These are phyloP conservation scores for Arctopsyche grandis DNA, from an alignment of 1,140 invertebrate genomes.

Conservation along the genomic window DNA sequence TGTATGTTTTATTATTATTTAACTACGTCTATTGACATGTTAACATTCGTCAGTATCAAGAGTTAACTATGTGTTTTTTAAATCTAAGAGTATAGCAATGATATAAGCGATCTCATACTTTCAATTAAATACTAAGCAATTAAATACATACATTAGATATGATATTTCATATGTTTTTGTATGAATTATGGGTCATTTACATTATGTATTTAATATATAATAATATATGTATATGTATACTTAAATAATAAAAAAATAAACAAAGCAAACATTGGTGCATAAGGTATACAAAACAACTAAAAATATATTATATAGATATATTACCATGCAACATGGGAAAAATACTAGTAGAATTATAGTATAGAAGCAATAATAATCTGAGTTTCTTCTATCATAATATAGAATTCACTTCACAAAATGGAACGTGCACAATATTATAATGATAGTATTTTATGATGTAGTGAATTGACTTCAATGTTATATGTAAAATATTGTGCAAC, in stretches of 20 bases:
- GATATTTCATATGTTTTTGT: not conserved
- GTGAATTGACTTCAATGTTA: no score
- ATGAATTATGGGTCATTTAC: not conserved
- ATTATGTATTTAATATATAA: no score
- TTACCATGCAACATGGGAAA: no score
- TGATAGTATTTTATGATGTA: no score
- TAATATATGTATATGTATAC: no score
- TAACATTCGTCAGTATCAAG: not conserved
- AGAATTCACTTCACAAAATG: not conserved
- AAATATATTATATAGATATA: not conserved
- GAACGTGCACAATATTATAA: not conserved
- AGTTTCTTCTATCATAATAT: not conserved
- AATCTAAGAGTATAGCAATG: constrained; percentile 30
- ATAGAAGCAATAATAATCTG: not conserved
- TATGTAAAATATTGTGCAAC: no score
- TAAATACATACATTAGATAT: not conserved
- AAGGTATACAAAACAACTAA: not conserved
- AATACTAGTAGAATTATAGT: not conserved
- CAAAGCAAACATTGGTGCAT: not conserved
- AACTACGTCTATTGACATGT: not conserved
- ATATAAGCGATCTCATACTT: constrained; percentile 36
- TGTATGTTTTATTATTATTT: not conserved
- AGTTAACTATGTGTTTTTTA: no score
- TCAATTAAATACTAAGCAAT: not conserved
- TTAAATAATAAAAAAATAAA: constrained; percentile 1